Percentiles rank a stretch among this genome's conserved stretches.
phyloP scores from a whole-genome alignment of 2,113 vertebrate species.

The Rhinolophus ferrumequinum region DNA sequence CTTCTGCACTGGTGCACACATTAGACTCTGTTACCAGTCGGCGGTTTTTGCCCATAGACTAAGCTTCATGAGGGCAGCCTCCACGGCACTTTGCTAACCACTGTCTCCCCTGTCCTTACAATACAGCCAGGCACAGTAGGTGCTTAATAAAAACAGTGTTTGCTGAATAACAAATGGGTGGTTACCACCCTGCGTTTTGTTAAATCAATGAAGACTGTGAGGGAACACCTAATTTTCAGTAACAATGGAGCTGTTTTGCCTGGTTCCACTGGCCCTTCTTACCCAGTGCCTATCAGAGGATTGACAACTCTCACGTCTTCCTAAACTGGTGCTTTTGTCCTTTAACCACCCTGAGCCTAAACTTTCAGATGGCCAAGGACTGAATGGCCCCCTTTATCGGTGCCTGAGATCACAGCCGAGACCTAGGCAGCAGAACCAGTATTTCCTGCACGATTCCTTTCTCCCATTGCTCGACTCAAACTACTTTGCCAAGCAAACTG shows the following conservation, averaged over 20 bases:
- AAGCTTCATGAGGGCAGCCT: background rate
- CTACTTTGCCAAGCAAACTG: conserved; percentile 24
- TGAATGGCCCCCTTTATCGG: conserved; percentile 38
- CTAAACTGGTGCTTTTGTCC: background rate
- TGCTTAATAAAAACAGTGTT: background rate
- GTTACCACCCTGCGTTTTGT: background rate
- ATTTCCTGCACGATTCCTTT: conserved; percentile 57
- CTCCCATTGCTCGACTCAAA: conserved; percentile 44
- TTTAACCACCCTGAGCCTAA: background rate
- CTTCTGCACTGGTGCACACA: background rate
- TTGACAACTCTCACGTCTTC: background rate
- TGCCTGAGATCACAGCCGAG: conserved; percentile 11
- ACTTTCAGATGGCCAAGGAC: background rate
- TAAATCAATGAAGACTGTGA: background rate
- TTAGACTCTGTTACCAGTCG: background rate
- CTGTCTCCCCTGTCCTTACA: background rate
- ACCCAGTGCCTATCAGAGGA: background rate
- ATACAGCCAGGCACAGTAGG: background rate
- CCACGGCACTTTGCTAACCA: background rate
- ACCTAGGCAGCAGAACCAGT: conserved; percentile 33
- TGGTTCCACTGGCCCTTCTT: background rate
- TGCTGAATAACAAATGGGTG: background rate
- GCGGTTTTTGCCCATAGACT: background rate
- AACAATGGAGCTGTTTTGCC: background rate
- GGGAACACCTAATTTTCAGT: background rate